These are phyloP conservation scores for Xanthia icteritia DNA, from an alignment of 2,888 invertebrate genomes.

Conservation along the genomic window DNA sequence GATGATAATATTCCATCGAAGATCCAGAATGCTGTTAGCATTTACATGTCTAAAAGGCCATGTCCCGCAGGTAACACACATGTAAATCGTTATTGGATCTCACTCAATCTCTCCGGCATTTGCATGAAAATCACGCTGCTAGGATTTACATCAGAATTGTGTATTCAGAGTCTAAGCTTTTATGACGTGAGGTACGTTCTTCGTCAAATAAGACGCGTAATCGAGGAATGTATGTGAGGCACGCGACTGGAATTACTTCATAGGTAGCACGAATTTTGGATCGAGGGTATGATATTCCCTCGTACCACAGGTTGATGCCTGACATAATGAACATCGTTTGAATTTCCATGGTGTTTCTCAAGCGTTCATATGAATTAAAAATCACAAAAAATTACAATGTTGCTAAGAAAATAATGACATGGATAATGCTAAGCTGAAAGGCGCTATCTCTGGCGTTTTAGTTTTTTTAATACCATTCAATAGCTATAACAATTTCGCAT, in stretches of 20 bases:
- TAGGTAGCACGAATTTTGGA: neutral
- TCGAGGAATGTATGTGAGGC: slow-evolving; percentile 43
- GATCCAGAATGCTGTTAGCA: slow-evolving; percentile 22
- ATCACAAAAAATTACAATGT: neutral
- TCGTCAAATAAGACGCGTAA: slow-evolving; percentile 41
- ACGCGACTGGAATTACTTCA: slow-evolving; percentile 44
- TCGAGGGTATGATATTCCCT: neutral
- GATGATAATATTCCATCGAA: neutral
- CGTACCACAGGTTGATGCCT: neutral
- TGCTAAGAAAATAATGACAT: neutral
- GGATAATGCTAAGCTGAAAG: too few relatives aligned
- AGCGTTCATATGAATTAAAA: neutral
- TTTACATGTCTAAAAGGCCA: slow-evolving; percentile 43
- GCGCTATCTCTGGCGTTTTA: too few relatives aligned
- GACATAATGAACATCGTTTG: neutral
- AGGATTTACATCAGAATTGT: slow-evolving; percentile 65
- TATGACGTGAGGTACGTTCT: slow-evolving; percentile 53
- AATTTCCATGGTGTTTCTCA: neutral
- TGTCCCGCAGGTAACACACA: slow-evolving; percentile 36
- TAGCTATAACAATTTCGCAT: too few relatives aligned
- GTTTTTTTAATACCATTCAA: too few relatives aligned
- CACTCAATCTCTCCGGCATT: slow-evolving; percentile 59
- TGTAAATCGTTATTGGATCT: slow-evolving; percentile 64
- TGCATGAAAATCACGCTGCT: slow-evolving; percentile 64
- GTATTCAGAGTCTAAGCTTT: slow-evolving; percentile 57